These are phyloP conservation scores for Sciurus niger DNA, from an alignment of 2,113 vertebrate species.

Conservation along the genomic window DNA sequence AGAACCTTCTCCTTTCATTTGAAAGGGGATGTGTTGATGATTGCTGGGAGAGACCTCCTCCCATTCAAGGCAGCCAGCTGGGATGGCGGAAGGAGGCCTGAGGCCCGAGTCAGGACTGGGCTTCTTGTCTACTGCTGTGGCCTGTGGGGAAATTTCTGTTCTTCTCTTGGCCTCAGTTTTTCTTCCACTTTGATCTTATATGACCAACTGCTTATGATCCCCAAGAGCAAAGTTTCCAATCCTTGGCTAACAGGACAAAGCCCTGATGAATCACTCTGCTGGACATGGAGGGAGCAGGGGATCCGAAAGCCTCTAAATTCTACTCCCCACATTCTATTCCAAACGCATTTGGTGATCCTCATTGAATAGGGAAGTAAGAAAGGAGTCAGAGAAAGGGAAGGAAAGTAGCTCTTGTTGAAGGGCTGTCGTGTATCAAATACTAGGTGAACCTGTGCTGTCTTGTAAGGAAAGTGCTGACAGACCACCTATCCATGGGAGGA, in stretches of 20 bases:
- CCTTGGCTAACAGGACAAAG: not conserved
- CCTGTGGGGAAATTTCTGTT: not conserved
- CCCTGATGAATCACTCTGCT: too few species aligned
- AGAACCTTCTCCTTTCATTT: not conserved
- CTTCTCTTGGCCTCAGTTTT: not conserved
- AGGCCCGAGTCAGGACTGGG: not conserved
- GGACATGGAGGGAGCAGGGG: not conserved
- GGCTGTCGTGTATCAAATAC: not conserved
- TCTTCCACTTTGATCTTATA: not conserved
- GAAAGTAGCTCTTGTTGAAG: rapidly evolving
- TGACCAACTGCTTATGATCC: not conserved
- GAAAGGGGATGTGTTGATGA: not conserved
- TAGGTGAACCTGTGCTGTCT: not conserved
- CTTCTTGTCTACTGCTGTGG: not conserved
- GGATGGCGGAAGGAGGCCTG: too few species aligned
- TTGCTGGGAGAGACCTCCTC: not conserved
- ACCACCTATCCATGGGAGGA: not conserved
- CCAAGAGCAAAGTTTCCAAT: not conserved
- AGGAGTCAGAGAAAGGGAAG: not conserved
- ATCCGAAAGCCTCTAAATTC: not conserved
- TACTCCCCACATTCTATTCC: not conserved
- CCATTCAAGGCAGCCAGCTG: not conserved
- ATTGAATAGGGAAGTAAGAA: not conserved
- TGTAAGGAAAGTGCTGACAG: not conserved
- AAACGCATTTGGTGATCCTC: rapidly evolving